Evolutionary conservation across 1,140 invertebrate genomes (phyloP).

Genomic region (Paraescarpia echinospica): DNA sequence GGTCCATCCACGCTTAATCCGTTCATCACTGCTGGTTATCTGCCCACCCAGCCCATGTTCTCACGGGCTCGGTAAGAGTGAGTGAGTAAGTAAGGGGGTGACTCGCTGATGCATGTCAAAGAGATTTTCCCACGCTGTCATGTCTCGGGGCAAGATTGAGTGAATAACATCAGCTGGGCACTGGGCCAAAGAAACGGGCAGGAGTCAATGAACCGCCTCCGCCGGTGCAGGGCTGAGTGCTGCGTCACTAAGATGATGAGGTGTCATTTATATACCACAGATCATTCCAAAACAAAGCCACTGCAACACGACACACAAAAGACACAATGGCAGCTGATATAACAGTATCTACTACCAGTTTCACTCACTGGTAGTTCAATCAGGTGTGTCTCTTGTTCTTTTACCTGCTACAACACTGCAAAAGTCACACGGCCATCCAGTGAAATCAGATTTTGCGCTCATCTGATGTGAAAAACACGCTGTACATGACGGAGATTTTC

Average conservation of each 20-base stretch:
- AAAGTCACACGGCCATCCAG: not conserved
- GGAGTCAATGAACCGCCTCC: not conserved
- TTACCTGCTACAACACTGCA: not conserved
- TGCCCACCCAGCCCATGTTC: not conserved
- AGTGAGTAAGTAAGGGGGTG: not conserved
- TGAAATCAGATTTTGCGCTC: not conserved
- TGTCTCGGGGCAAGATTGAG: not conserved
- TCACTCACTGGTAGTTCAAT: not conserved
- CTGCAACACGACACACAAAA: not conserved
- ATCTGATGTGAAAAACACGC: not conserved
- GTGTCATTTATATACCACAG: not conserved
- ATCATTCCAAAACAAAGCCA: not conserved
- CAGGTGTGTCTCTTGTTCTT: not conserved
- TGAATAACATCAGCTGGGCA: not conserved
- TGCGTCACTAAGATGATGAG: not conserved
- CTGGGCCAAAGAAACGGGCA: not conserved
- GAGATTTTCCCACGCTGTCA: conserved; percentile 3
- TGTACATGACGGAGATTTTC: not conserved
- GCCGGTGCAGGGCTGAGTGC: not conserved
- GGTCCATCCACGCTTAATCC: not conserved
- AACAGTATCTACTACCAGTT: not conserved
- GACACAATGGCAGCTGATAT: not conserved
- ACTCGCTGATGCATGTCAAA: not conserved
- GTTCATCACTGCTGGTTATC: not conserved
- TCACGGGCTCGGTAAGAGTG: not conserved